Evolutionary conservation across 1,140 invertebrate genomes (phyloP), one percentile per base, ranked within the genome.

Genomic region (Drosophila baimaii): DNA sequence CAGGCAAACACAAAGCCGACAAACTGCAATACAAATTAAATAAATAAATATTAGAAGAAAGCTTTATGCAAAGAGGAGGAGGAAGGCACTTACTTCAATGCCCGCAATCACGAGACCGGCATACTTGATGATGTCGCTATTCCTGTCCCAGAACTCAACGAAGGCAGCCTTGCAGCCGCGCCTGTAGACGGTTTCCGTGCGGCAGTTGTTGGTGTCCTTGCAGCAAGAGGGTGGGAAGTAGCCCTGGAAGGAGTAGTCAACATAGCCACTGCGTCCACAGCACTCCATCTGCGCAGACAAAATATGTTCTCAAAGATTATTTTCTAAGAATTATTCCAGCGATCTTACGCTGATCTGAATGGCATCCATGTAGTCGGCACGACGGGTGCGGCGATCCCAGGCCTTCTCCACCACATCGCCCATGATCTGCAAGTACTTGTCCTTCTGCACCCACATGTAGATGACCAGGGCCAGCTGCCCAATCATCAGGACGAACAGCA

Each of bases 1-100:
- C 97, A 97, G 73, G 97, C 96, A 91, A 98, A 98, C 61, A 98
- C 93, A 33, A 98, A 96, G 77, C 97, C 97, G 82, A 98, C 94
- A 79, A 98, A 93, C 97, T 98, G 95, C 65, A 90, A 92, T 90
- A 8, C 1, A 27, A 27, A 29, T 27, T 13, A 31, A 31, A 44
- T 62, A 19, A 51, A 23, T 19, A 41, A 3, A 57, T 58, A 19
- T 61, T 17, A 39, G 5, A 37, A 31, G 8, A 39, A 15, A 31
- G 3, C 46, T 61, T 29, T 31, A 13, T 41, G n/a, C 7, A 52
- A 25, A 23, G 5, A 10, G 27, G 17, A 7, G 17, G 1, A 8
- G 2, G 9, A 2, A 10, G 1, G 9, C 15, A 61, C 71, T 54
- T 3, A 96, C 95, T 93, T 96, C 95, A 77, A 95, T 92, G 76